Evolutionary conservation across 1,140 invertebrate genomes (phyloP).

Genomic region (Drosophila cardini): DNA sequence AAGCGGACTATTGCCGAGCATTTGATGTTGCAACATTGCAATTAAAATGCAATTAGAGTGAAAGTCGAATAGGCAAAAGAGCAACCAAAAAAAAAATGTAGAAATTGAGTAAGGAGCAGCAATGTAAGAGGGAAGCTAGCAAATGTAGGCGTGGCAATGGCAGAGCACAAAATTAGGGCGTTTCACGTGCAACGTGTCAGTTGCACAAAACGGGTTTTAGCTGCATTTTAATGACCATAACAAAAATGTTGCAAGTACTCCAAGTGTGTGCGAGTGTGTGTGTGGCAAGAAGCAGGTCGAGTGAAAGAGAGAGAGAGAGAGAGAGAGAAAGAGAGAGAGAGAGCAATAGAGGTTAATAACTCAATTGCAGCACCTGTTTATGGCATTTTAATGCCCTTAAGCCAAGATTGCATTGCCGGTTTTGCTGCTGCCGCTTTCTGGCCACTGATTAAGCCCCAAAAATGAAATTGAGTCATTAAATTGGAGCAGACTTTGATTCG

Average conservation of each 20-base stretch:
- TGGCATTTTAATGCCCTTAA: constrained; percentile 5
- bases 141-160: constrained; percentile 21
- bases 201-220: constrained; percentile 14
- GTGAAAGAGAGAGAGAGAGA: not conserved
- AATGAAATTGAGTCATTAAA: constrained; percentile 13
- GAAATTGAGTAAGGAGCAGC: not conserved
- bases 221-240: constrained; percentile 26
- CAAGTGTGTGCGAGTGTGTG: too few species aligned
- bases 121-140: not conserved
- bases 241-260: constrained; percentile 13
- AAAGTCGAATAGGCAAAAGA: constrained; percentile 38
- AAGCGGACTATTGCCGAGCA: constrained; percentile 3
- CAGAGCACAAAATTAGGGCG: constrained; percentile 26
- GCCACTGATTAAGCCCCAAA: constrained; percentile 13
- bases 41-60: constrained; percentile 78
- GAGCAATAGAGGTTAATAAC: constrained; percentile 21
- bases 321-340: not conserved
- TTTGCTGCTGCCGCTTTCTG: not conserved
- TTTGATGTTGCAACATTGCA: constrained; percentile 43
- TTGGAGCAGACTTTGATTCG: constrained; percentile 1
- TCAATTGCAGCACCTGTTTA: constrained; percentile 43
- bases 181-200: constrained; percentile 13
- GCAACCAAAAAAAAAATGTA: not conserved
- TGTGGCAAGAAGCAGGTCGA: not conserved
- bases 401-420: constrained; percentile 7